Evolutionary conservation across 2,797 vertebrate genomes (phyloP), one percentile per base, ranked within the genome.

Genomic region (Paedocypris micromegethes): DNA sequence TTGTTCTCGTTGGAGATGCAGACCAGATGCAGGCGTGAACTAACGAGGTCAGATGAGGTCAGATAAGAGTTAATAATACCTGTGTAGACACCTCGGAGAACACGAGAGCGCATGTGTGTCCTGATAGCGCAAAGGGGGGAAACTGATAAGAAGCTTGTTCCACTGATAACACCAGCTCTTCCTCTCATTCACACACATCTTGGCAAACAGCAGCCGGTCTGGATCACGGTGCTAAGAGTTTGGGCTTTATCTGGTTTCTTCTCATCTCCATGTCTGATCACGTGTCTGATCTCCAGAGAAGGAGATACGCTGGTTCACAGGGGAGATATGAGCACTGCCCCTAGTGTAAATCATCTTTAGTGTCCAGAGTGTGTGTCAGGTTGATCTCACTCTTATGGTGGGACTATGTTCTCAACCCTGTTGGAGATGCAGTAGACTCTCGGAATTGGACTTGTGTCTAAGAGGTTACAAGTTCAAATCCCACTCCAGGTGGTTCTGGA

Each of bases 81-180:
- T 78, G 72, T 39, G 23, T 69, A 67, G 79, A 80, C 59, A 71
- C 71, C 75, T 78, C 49, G 42, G 78, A 77, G 63, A 72, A 68
- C 39, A 58, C 59, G 60, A 45, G 45, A 3, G n/a, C 55, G 37
- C 52, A 54, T 66, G 68, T 65, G 72, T 58, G 48, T 57, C 54
- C 42, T 48, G 64, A 64, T 52, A 42, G 43, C 6, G 49, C 41
- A 60, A 49, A 45, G n/a, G 54, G 72, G 7, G 37, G 39, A 49
- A 54, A 54, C 40, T 68, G 75, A 73, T 73, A 77, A 77, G 53
- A 51, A 58, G 9, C 46, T 57, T 60, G 50, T 55, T 60, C 43
- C n/a, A 39, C 43, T 66, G 53, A 55, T 58, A 64, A 49, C 50
- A 64, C 52, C 46, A 66, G 49, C 57, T 60, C 45, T 23, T 23